A percentile compares a stretch with the other conserved stretches of the same genome.
phyloP scores from a whole-genome alignment of 2,797 vertebrate species.

The Argentina silus region DNA sequence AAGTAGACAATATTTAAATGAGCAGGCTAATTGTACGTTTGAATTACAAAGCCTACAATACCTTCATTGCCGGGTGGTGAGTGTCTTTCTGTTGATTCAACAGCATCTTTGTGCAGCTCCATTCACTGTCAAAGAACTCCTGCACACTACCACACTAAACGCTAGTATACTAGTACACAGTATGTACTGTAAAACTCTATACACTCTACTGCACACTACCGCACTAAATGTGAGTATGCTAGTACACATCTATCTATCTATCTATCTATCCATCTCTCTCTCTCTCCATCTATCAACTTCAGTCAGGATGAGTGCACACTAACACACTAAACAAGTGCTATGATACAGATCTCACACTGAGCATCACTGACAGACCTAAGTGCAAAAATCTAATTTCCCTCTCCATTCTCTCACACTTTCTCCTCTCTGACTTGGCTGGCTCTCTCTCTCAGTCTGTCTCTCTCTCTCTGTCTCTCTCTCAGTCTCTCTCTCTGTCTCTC shows the following conservation, averaged over 20 bases:
- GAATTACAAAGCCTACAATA: constrained; percentile 24
- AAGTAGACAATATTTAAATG: neutral
- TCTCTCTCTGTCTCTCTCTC: no score
- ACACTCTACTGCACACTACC: constrained; percentile 19
- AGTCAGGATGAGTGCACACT: neutral
- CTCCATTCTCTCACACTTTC: neutral
- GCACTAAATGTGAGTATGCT: neutral
- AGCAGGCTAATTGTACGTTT: neutral
- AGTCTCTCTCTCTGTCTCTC: neutral
- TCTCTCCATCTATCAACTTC: constrained; percentile 2
- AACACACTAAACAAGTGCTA: neutral
- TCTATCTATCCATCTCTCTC: constrained; percentile 11
- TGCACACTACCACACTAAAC: neutral
- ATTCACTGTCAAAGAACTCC: constrained; percentile 26
- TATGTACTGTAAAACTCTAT: neutral
- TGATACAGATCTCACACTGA: neutral
- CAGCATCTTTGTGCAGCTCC: constrained; percentile 13
- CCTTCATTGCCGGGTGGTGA: constrained; percentile 26
- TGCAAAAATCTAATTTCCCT: neutral
- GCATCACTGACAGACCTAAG: neutral
- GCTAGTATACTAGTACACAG: neutral
- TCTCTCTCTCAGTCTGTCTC: no score
- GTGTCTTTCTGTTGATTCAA: neutral
- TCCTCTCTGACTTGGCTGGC: no score
- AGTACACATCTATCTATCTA: constrained; percentile 6